These are phyloP conservation scores for Condylura cristata DNA, from an alignment of 2,113 vertebrate species.

Conservation along the genomic window DNA sequence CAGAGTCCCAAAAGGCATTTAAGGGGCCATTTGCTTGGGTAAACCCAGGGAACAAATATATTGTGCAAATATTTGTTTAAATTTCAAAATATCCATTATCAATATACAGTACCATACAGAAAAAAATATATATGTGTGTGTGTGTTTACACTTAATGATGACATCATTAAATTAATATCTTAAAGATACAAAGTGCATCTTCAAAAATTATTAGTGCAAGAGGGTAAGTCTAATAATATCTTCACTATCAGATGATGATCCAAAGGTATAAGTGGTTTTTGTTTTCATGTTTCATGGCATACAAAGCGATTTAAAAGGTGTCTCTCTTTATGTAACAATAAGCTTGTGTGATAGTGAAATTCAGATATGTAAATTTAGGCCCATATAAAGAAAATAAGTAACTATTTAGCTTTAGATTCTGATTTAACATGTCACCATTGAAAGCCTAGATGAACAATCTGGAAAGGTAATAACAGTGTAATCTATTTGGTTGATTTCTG, in stretches of 20 bases:
- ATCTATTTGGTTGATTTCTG: slow-evolving; percentile 35
- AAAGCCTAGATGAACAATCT: slow-evolving; percentile 17
- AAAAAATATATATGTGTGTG: background rate
- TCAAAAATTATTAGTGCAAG: background rate
- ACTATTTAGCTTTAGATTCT: slow-evolving; percentile 51
- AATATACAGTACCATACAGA: background rate
- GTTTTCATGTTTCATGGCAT: background rate
- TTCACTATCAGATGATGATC: background rate
- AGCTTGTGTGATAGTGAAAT: slow-evolving; percentile 8
- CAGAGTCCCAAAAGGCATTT: slow-evolving; percentile 70
- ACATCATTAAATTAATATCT: slow-evolving; percentile 19
- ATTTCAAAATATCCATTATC: slow-evolving; percentile 62
- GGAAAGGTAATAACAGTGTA: slow-evolving; percentile 12
- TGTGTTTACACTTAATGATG: background rate
- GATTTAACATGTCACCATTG: background rate
- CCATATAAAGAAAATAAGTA: slow-evolving; percentile 49
- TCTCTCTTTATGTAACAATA: background rate
- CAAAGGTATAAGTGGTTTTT: background rate
- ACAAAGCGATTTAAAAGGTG: background rate
- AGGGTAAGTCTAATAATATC: background rate
- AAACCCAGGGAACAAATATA: slow-evolving; percentile 76
- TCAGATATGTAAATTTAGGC: background rate
- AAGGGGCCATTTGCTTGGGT: slow-evolving; percentile 74
- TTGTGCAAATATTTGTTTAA: slow-evolving; percentile 59
- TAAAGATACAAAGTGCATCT: background rate